Percentiles rank a stretch among this genome's conserved stretches.
Conservation (phyloP, 2,797 vertebrate species). For the Ptychadena robeensis region DNA sequence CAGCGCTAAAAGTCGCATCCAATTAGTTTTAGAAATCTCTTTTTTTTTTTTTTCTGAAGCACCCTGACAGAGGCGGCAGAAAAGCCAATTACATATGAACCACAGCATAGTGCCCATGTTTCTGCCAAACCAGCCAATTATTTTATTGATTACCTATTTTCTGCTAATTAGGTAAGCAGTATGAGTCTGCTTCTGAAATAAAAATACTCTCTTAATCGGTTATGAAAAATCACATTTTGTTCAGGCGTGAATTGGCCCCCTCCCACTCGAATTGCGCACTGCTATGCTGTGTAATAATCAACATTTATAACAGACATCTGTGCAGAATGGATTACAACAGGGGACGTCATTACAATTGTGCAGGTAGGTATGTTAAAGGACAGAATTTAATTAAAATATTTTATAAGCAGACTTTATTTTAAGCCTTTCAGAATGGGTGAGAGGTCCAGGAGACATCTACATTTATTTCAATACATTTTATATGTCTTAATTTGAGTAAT, state of each 20-base stretch:
- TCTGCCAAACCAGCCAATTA: conserved; percentile 26
- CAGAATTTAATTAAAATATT: too few species aligned
- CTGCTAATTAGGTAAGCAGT: conserved; percentile 49
- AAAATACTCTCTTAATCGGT: conserved; percentile 2
- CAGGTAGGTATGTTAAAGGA: too few species aligned
- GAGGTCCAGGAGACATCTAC: too few species aligned
- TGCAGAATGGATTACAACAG: too few species aligned
- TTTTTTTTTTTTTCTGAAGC: conserved; percentile 30
- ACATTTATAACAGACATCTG: too few species aligned
- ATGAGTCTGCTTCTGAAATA: conserved; percentile 17
- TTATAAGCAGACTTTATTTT: too few species aligned
- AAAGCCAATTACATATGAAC: conserved; percentile 40
- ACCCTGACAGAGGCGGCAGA: conserved; percentile 3
- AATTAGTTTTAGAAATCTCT: conserved; percentile 27
- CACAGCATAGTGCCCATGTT: conserved; percentile 9
- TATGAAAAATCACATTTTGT: neutral
- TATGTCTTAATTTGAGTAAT: too few species aligned
- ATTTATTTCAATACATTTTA: too few species aligned
- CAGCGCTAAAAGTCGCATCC: neutral
- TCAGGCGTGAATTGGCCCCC: neutral
- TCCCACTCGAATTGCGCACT: neutral
- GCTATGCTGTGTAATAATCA: neutral
- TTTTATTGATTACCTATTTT: conserved; percentile 51
- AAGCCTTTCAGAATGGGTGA: too few species aligned
- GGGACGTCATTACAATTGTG: too few species aligned